Evolutionary conservation across 1,140 invertebrate genomes (phyloP), one percentile per base, ranked within the genome.

Genomic region (Drosophila saltans): DNA sequence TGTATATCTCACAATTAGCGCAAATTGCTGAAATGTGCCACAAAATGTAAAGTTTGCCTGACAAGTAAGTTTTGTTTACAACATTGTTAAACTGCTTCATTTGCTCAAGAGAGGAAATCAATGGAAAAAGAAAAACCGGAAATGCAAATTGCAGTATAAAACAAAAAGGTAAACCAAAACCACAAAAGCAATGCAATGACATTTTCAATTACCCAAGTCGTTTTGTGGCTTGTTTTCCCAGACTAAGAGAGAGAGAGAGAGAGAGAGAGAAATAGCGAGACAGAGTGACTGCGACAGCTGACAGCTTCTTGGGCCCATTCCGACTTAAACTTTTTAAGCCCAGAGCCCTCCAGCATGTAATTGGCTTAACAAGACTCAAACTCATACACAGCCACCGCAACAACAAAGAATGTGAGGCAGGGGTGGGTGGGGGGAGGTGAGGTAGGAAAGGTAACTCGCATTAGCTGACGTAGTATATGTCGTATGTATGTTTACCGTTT

Each of bases 311-410:
- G 67, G 77, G 30, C 59, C 55, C 66, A 40, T 48, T 72, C 24
- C 30, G 8, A 45, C 41, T 52, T 30, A 43, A 43, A 61, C 30
- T 55, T 30, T 26, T 55, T 30, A 72, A 72, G 40, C 16, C 56
- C 57, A 59, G 26, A 73, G 64, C 56, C 60, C 66, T 71, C 21
- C 64, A 68, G 67, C 80, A 69, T 88, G 70, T 89, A 88, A 88
- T 89, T 88, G 83, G 83, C 83, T 88, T 88, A 89, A 83, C 80
- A 83, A 83, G 83, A 70, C 72, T 83, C 67, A 75, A 79, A 86
- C 58, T 80, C 74, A 80, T 80, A 76, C 86, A 6, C 33, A 36
- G 33, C 33, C 33, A 36, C 33, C 33, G 33, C 33, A 36, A 36
- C 3, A 36, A 4, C 2, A 30, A 4, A 30, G 4, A 30, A 30